Percentiles rank a stretch among this genome's conserved stretches.
Evolutionary conservation across 2,113 vertebrate genomes (phyloP).

Genomic region (Greenwoodochromis staneri): DNA sequence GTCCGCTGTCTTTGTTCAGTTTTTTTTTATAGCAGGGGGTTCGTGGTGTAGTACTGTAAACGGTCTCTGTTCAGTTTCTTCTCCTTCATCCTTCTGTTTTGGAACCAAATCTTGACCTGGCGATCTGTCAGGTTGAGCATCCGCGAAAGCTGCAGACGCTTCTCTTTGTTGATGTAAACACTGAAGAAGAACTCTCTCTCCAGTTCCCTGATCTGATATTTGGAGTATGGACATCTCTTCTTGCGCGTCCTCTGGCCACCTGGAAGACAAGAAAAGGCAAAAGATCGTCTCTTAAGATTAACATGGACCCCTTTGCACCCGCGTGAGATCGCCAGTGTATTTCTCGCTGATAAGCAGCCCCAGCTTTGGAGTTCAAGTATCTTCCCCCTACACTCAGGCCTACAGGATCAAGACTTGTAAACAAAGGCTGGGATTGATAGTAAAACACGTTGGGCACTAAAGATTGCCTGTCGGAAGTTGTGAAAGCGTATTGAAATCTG

Average conservation of each 20-base stretch:
- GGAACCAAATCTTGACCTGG: constrained; percentile 99
- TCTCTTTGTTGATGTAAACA: constrained; percentile 99
- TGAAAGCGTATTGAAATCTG: constrained; percentile 7
- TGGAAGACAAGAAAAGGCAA: constrained; percentile 64
- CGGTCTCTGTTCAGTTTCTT: constrained; percentile 99
- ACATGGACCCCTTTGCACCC: neutral
- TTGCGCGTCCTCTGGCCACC: constrained; percentile 94
- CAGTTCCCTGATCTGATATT: constrained; percentile 96
- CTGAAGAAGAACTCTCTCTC: constrained; percentile 99
- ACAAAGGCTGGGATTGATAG: constrained; percentile 30
- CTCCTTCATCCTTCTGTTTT: constrained; percentile 99
- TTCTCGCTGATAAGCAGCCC: neutral
- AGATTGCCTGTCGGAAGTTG: constrained; percentile 13
- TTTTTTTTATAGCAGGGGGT: constrained; percentile 85
- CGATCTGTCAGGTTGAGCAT: constrained; percentile 98
- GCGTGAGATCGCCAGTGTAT: neutral
- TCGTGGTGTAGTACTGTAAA: constrained; percentile 96
- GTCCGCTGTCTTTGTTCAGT: constrained; percentile 37
- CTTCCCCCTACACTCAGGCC: constrained; percentile 5
- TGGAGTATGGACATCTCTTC: constrained; percentile 95
- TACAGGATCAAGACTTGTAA: constrained; percentile 11
- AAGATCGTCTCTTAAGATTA: neutral
- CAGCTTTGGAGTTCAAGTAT: constrained; percentile 54
- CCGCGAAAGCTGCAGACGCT: constrained; percentile 91
- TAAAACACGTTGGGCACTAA: neutral